These are phyloP conservation scores for Drosophila cracens DNA, from an alignment of 2,888 invertebrate species.

Conservation along the genomic window DNA sequence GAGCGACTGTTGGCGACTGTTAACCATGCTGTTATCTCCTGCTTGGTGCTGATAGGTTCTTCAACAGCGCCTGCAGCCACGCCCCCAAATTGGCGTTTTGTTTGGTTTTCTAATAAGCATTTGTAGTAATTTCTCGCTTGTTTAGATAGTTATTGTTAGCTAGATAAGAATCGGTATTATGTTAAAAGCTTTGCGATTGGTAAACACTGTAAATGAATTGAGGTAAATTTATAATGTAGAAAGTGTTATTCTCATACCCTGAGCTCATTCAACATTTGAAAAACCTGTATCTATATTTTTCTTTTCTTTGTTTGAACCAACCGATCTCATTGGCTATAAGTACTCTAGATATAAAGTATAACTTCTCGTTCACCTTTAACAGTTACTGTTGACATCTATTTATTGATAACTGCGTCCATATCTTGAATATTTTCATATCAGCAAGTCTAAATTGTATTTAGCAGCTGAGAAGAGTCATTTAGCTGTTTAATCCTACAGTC, in stretches of 20 bases:
- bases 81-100: slow-evolving; percentile 24
- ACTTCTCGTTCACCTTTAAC: background rate
- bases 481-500: background rate
- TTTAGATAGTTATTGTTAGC: background rate
- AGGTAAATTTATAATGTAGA: background rate
- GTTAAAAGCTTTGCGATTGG: background rate
- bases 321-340: background rate
- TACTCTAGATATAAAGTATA: background rate
- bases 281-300: background rate
- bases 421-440: background rate
- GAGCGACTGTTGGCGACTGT: slow-evolving; percentile 18
- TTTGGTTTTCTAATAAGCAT: background rate
- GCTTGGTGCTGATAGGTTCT: background rate
- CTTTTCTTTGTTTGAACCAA: no score
- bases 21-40: slow-evolving; percentile 18
- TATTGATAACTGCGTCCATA: background rate
- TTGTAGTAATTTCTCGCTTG: background rate
- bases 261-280: background rate
- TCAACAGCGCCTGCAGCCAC: slow-evolving; percentile 18
- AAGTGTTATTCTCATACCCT: background rate
- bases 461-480: background rate
- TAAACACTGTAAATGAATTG: background rate
- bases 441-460: background rate
- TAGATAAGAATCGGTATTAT: background rate
- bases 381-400: background rate